These are phyloP conservation scores for Rhabdomys dilectus DNA, from an alignment of 2,113 vertebrate species.

Conservation along the genomic window DNA sequence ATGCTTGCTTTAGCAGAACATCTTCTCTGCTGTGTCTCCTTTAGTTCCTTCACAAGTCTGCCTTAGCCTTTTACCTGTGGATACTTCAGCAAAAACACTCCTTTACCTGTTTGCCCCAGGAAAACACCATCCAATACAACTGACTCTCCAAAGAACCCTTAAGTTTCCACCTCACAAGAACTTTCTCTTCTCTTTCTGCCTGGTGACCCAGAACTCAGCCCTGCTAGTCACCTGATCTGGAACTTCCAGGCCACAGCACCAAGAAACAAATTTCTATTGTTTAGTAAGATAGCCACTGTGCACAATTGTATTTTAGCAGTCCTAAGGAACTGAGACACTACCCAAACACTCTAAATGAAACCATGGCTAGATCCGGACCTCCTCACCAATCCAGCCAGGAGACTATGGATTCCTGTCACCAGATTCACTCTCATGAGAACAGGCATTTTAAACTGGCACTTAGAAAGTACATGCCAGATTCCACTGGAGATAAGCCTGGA, in stretches of 20 bases:
- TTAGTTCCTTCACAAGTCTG: too few relatives aligned
- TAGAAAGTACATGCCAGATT: slow-evolving; percentile 30
- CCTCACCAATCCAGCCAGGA: not conserved
- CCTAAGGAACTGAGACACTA: not conserved
- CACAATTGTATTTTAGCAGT: not conserved
- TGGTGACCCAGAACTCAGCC: not conserved
- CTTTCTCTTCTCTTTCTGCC: not conserved
- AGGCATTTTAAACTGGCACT: slow-evolving; percentile 18
- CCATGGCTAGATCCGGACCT: not conserved
- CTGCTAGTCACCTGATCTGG: not conserved
- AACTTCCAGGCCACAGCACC: not conserved
- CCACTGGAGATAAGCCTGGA: slow-evolving; percentile 5
- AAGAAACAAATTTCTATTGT: not conserved
- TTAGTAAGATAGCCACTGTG: not conserved
- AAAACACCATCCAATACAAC: too few relatives aligned
- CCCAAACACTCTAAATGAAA: slow-evolving; percentile 1
- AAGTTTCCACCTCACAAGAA: too few relatives aligned
- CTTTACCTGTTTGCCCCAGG: too few relatives aligned
- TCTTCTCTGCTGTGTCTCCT: too few relatives aligned
- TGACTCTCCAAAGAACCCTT: too few relatives aligned
- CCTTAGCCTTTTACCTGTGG: too few relatives aligned
- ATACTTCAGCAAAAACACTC: too few relatives aligned
- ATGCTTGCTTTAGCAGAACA: too few relatives aligned
- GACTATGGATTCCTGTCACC: not conserved
- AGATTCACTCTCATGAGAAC: not conserved